Evolutionary conservation across 1,140 invertebrate species (phyloP), one percentile per base, ranked within the genome.

Genomic region (Drosophila navojoa): DNA sequence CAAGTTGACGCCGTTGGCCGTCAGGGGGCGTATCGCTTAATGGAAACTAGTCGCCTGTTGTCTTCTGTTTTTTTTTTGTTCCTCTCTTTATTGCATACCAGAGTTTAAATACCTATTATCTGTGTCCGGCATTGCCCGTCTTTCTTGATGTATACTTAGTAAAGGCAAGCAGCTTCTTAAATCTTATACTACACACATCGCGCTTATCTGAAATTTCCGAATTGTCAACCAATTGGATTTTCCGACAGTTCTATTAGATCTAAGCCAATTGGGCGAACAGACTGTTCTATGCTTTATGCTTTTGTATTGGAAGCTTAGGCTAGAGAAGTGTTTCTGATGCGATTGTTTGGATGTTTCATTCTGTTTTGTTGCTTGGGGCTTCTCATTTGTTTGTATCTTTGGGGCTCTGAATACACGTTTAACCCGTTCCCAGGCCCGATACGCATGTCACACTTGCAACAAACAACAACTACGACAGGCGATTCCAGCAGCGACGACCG

Each of bases 381-480:
- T 72, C 62, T 47, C 73, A 64, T 57, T 74, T 84, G 71, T 62
- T 47, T 70, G 57, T 59, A 49, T 61, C 44, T 29, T 64, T 38
- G 25, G 13, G 59, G 22, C 27, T n/a, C 35, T 29, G 25, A 35
- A 66, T 79, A 82, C 79, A 59, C 62, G 84, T 82, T 84, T 77
- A 87, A 84, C 82, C 60, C 70, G 84, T 87, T 87, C 62, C 49
- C 68, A 77, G 60, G 67, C 81, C 66, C 75, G 78, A 76, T 86
- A 86, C 81, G 67, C 71, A 68, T 87, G 79, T 79, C 76, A 76
- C 82, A 89, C 76, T 86, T 86, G 78, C 80, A 79, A 62, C 71
- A 76, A 85, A 57, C 64, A 45, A 40, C 58, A 73, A 45, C 40
- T 38, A 22, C 70, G 38, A 57, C 42, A 32, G 55, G 55, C 70